A percentile compares a stretch with the other conserved stretches of the same genome.
Evolutionary conservation across 2,888 invertebrate genomes (phyloP).

Genomic region (Trachelus tabidus): DNA sequence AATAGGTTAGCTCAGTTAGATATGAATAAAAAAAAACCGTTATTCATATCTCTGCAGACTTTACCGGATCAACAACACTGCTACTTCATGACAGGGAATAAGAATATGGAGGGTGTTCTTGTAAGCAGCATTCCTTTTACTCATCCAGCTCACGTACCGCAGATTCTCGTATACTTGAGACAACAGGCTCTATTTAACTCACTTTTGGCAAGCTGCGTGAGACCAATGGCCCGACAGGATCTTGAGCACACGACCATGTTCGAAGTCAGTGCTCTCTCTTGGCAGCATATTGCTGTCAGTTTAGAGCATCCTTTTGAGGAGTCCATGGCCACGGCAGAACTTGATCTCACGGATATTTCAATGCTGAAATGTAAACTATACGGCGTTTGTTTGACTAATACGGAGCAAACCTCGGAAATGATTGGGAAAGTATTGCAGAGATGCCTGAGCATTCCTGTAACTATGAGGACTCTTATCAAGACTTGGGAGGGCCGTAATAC

Average conservation of each 20-base stretch:
- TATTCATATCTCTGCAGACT: constrained; percentile 70
- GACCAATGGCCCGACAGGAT: constrained; percentile 83
- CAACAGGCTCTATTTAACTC: constrained; percentile 94
- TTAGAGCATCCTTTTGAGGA: constrained; percentile 94
- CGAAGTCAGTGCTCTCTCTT: constrained; percentile 90
- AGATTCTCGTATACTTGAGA: constrained; percentile 84
- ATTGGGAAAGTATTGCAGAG: constrained; percentile 83
- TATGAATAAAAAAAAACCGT: not conserved
- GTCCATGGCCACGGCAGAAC: constrained; percentile 91
- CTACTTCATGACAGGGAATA: constrained; percentile 90
- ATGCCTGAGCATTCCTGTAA: constrained; percentile 92
- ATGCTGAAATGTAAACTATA: constrained; percentile 83
- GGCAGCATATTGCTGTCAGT: constrained; percentile 89
- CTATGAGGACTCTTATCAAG: constrained; percentile 87
- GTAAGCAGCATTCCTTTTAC: constrained; percentile 90
- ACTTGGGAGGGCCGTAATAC: constrained; percentile 82
- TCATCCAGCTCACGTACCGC: constrained; percentile 92
- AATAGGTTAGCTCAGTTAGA: constrained; percentile 3
- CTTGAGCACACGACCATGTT: constrained; percentile 85
- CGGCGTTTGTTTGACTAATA: constrained; percentile 64
- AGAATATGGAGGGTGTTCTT: constrained; percentile 79
- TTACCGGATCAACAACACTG: constrained; percentile 94
- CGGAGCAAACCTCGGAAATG: constrained; percentile 69
- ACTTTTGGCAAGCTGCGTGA: constrained; percentile 87
- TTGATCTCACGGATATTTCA: constrained; percentile 85